These are phyloP conservation scores for Itoplectis maculator DNA, from an alignment of 2,888 invertebrate genomes.

Conservation along the genomic window DNA sequence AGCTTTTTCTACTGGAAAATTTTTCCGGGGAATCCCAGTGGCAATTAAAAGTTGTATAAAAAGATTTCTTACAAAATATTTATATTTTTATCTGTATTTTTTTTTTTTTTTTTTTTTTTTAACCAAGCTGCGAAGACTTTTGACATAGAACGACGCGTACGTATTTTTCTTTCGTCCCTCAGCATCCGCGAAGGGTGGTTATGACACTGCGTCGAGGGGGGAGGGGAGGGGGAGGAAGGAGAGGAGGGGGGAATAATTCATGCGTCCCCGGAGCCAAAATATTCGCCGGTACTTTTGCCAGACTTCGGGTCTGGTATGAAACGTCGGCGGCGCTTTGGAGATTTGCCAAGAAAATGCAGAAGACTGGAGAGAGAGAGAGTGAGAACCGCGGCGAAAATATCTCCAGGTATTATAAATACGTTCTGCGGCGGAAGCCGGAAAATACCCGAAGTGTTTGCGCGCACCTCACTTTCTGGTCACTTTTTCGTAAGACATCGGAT, in stretches of 20 bases:
- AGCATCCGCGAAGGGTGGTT: constrained; percentile 37
- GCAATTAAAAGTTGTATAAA: no score
- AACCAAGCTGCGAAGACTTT: neutral
- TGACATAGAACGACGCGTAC: neutral
- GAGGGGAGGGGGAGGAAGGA: no score
- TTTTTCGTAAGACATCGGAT: constrained; percentile 5
- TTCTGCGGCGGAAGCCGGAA: constrained; percentile 28
- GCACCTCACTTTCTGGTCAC: constrained; percentile 26
- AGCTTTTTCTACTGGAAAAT: neutral
- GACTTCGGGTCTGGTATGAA: constrained; percentile 43
- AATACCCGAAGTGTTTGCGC: constrained; percentile 21
- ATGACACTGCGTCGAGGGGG: constrained; percentile 54
- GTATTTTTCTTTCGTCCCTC: constrained; percentile 20
- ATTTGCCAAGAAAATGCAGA: constrained; percentile 50
- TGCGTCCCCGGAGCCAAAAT: constrained; percentile 59
- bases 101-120: neutral
- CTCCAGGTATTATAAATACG: constrained; percentile 50
- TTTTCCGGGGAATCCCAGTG: neutral
- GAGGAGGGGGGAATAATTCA: constrained; percentile 61
- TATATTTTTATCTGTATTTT: no score
- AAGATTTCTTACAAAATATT: no score
- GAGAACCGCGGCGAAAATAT: constrained; percentile 31
- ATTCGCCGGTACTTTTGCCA: constrained; percentile 57
- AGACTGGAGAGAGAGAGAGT: neutral
- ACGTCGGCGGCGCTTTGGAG: constrained; percentile 37